Conservation (phyloP, 2,888 invertebrate genomes). For the Fragum fragum region DNA sequence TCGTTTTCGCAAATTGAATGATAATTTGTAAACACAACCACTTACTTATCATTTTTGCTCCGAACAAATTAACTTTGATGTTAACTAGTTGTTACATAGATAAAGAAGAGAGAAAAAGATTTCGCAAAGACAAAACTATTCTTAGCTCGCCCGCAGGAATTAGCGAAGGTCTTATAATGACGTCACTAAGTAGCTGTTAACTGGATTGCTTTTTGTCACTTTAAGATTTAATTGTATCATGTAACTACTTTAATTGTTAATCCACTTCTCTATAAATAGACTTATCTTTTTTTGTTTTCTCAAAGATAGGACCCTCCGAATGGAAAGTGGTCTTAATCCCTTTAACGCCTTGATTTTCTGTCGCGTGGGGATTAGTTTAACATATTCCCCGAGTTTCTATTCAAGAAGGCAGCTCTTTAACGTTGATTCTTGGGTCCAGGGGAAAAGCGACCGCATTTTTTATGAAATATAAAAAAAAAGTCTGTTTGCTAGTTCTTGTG, state of each 20-base stretch:
- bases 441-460: too few species aligned
- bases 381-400: too few species aligned
- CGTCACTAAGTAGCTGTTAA: constrained; percentile 9
- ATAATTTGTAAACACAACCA: constrained; percentile 24
- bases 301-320: not conserved
- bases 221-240: constrained; percentile 2
- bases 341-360: constrained; percentile 4
- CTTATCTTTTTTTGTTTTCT: not conserved
- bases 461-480: too few species aligned
- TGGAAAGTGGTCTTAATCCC: not conserved
- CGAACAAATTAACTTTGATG: constrained; percentile 26
- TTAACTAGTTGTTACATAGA: constrained; percentile 2
- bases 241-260: constrained; percentile 12
- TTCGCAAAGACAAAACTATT: constrained; percentile 4
- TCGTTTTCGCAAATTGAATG: constrained; percentile 22
- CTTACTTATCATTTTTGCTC: not conserved
- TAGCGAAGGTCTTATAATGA: not conserved
- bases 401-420: too few species aligned
- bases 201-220: constrained; percentile 7
- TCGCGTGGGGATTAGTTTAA: not conserved
- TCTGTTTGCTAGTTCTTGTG: too few species aligned
- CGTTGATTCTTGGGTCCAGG: too few species aligned
- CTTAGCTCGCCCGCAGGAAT: not conserved
- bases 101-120: not conserved
- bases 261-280: not conserved